Evolutionary conservation across 2,888 invertebrate species (phyloP).

Genomic region (Perizoma flavofasciatum): DNA sequence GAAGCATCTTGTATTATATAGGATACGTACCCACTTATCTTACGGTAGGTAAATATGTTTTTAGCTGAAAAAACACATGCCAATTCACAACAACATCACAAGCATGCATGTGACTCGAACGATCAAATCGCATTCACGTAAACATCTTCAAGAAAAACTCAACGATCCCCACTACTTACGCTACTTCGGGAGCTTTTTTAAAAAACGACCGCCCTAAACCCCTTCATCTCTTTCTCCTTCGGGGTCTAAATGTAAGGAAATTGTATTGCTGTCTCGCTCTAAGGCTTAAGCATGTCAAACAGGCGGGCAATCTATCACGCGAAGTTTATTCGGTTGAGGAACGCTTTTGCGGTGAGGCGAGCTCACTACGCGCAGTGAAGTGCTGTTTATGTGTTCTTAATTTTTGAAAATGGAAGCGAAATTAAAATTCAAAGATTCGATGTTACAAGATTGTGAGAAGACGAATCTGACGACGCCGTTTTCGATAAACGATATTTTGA

Average conservation of each 20-base stretch:
- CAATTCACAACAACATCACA: slow-evolving; percentile 55
- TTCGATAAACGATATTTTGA: slow-evolving; percentile 89
- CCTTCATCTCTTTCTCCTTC: slow-evolving; percentile 54
- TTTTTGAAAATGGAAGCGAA: slow-evolving; percentile 72
- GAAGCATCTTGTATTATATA: too few species aligned
- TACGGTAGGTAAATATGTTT: too few species aligned
- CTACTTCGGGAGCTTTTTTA: slow-evolving; percentile 78
- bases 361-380: slow-evolving; percentile 59
- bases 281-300: slow-evolving; percentile 74
- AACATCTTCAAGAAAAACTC: slow-evolving; percentile 83
- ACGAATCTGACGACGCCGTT: slow-evolving; percentile 85
- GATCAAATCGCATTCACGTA: slow-evolving; percentile 81
- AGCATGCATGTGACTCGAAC: slow-evolving; percentile 59
- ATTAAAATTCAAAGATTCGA: slow-evolving; percentile 67
- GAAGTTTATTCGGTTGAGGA: slow-evolving; percentile 82
- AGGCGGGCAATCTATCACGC: slow-evolving; percentile 78
- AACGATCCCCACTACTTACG: slow-evolving; percentile 82
- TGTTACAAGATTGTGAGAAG: slow-evolving; percentile 73
- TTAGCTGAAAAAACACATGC: slow-evolving; percentile 25
- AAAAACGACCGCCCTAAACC: slow-evolving; percentile 70
- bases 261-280: slow-evolving; percentile 61
- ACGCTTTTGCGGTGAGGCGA: slow-evolving; percentile 79
- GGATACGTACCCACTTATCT: too few species aligned
- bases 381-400: slow-evolving; percentile 57
- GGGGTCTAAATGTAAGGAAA: slow-evolving; percentile 9